These are phyloP conservation scores for Aleiodes leptofemur DNA, from an alignment of 2,888 invertebrate genomes.

Conservation along the genomic window DNA sequence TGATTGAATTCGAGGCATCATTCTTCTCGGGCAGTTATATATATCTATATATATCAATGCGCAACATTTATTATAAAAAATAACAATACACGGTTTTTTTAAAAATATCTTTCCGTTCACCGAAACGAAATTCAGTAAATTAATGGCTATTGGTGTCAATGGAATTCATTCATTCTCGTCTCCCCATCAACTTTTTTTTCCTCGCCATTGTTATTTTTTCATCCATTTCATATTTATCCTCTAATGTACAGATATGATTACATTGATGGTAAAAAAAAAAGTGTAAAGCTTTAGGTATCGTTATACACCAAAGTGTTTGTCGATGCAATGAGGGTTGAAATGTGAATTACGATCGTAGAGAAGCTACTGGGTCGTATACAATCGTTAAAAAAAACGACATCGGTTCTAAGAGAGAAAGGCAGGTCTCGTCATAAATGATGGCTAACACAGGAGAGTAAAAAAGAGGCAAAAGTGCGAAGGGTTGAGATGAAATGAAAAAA, in stretches of 20 bases:
- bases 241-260: constrained; percentile 36
- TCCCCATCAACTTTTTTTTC: constrained; percentile 2
- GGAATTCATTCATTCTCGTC: constrained; percentile 4
- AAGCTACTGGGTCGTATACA: constrained; percentile 36
- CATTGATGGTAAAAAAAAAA: constrained; percentile 1
- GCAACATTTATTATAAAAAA: too few relatives aligned
- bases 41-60: not conserved
- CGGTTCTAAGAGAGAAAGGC: constrained; percentile 46
- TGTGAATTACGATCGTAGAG: constrained; percentile 41
- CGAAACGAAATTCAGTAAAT: constrained; percentile 23
- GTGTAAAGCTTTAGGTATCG: constrained; percentile 16
- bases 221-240: constrained; percentile 1
- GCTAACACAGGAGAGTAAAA: not conserved
- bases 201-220: constrained; percentile 3
- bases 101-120: constrained; percentile 1
- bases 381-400: constrained; percentile 44
- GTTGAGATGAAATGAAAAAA: constrained; percentile 29
- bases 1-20: too few relatives aligned
- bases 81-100: not conserved
- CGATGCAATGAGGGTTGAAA: constrained; percentile 44
- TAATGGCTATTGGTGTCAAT: constrained; percentile 29
- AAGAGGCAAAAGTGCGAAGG: constrained; percentile 43
- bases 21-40: not conserved
- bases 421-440: constrained; percentile 51
- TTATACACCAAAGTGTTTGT: constrained; percentile 28